These are phyloP conservation scores for Ciconia maguari DNA, from an alignment of 2,113 vertebrate genomes.

Conservation along the genomic window DNA sequence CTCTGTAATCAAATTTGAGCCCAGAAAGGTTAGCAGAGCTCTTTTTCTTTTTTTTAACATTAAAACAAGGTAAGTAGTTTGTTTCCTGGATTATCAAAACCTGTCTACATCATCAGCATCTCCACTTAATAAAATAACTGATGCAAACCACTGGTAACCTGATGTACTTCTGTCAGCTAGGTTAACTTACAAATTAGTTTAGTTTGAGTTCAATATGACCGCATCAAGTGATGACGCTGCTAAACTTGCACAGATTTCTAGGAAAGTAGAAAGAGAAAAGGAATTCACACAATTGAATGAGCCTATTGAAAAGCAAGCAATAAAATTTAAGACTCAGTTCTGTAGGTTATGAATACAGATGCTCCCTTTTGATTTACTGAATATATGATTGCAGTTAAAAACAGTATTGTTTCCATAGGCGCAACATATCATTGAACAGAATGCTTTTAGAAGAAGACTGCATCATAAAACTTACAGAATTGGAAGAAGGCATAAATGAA, in stretches of 20 bases:
- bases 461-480: not conserved
- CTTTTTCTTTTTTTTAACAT: not conserved
- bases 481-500: not conserved
- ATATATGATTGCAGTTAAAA: not conserved
- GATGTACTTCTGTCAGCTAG: not conserved
- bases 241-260: not conserved
- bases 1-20: not conserved
- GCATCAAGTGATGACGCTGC: not conserved
- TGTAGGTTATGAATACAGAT: not conserved
- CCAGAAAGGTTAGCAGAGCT: not conserved
- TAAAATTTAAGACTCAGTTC: not conserved
- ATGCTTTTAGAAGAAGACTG: not conserved
- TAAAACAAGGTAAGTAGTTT: not conserved
- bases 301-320: not conserved
- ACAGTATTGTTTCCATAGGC: not conserved
- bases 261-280: not conserved
- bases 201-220: not conserved
- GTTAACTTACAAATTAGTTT: not conserved
- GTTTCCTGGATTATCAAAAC: not conserved
- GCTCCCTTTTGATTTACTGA: not conserved
- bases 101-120: not conserved
- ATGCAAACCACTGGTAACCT: not conserved
- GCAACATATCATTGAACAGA: not conserved
- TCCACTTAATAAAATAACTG: not conserved
- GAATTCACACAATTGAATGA: not conserved